Evolutionary conservation across 2,113 vertebrate genomes (phyloP), one percentile per base, ranked within the genome.

Genomic region (Malurus cyaneus): DNA sequence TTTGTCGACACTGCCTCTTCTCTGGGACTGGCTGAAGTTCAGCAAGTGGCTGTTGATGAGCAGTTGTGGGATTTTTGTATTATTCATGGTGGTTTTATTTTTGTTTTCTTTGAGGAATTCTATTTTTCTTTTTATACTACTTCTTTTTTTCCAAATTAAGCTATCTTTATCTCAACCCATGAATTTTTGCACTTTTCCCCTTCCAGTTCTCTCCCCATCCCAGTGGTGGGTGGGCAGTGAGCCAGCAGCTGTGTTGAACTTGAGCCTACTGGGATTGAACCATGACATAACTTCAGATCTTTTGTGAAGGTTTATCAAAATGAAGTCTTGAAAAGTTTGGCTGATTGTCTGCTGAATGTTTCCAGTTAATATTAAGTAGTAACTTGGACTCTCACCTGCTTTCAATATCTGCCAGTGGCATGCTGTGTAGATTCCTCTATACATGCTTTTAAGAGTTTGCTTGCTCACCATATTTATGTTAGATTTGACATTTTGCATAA

Each of bases 241-340:
- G 62, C 9, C 11, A 65, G 23, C 0, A 0, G 8, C 39, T 71
- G 7, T 59, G 41, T 73, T n/a, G 36, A 49, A 18, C 6, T 74
- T 74, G 32, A 74, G 57, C 36, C n/a, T 70, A 0, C 36, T 70
- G 26, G 10, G 18, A 34, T 90, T 79, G 71, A 92, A 57, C 31
- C 21, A 7, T 78, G n/a, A 29, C 31, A 18, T 41, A 72, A 32
- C 31, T 84, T 50, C 39, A 61, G 20, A 39, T 83, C 28, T n/a
- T 54, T 84, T 64, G 14, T 28, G 31, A 67, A 78, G 11, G 9
- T 60, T 69, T 13, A 42, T 59, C 54, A 79, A 66, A 77, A 57
- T 29, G n/a, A 88, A 53, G 28, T 44, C 41, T 59, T 61, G n/a
- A 46, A 44, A 74, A 44, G 36, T 65, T 49, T 65, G 57, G 7